A percentile compares a stretch with the other conserved stretches of the same genome.
Conservation (phyloP, 2,888 invertebrate genomes). For the Eumacrocentrus americanus region DNA sequence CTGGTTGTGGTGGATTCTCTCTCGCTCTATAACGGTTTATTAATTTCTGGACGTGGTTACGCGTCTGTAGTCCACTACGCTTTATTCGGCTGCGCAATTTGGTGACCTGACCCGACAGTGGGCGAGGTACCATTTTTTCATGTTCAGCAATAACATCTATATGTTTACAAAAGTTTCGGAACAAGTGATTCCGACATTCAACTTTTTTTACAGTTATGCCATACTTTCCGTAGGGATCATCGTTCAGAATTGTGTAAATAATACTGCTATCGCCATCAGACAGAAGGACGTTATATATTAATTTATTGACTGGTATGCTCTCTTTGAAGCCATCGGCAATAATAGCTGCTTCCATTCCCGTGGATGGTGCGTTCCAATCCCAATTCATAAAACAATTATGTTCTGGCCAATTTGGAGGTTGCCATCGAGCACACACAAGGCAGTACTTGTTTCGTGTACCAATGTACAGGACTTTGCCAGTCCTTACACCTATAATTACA, state of each 20-base stretch:
- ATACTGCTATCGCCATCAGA: conserved; percentile 49
- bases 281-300: conserved; percentile 30
- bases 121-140: neutral
- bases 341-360: conserved; percentile 41
- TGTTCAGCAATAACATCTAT: neutral
- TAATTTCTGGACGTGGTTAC: neutral
- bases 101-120: neutral
- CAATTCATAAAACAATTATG: conserved; percentile 45
- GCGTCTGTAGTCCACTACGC: neutral
- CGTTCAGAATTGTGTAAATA: conserved; percentile 40
- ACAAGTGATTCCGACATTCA: conserved; percentile 48
- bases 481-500: conserved; percentile 22
- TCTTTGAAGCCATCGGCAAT: conserved; percentile 26
- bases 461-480: conserved; percentile 35
- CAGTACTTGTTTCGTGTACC: conserved; percentile 44
- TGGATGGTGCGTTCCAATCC: conserved; percentile 34
- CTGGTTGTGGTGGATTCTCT: neutral
- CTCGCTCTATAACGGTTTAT: neutral
- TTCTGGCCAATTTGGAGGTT: conserved; percentile 16
- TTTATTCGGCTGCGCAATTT: neutral
- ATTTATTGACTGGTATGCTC: conserved; percentile 21
- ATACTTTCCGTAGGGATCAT: conserved; percentile 38
- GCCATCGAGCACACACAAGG: conserved; percentile 21
- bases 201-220: conserved; percentile 42
- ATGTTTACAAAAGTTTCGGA: conserved; percentile 33